Percentiles rank a stretch among this genome's conserved stretches.
Evolutionary conservation across 2,797 vertebrate genomes (phyloP).

Genomic region (Synaphobranchus kaupii): DNA sequence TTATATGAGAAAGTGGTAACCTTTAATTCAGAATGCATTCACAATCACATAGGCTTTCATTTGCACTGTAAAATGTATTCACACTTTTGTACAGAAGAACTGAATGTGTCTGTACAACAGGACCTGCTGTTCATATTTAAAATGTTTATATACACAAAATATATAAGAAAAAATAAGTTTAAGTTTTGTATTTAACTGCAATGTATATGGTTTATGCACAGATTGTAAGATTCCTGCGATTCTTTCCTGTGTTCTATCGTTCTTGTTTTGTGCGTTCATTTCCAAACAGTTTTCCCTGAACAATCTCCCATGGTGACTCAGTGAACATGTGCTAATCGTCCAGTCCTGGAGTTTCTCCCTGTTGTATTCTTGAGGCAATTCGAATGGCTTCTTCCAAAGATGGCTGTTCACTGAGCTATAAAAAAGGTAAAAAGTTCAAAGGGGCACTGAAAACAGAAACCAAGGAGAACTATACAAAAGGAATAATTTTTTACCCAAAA

Average conservation of each 20-base stretch:
- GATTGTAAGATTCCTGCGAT: not conserved
- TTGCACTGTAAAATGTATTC: not conserved
- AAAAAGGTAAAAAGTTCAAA: slow-evolving; percentile 26
- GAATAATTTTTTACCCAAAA: not conserved
- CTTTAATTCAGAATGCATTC: slow-evolving; percentile 12
- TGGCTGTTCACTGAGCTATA: slow-evolving; percentile 93
- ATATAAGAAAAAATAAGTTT: slow-evolving; percentile 23
- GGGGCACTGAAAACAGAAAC: slow-evolving; percentile 10
- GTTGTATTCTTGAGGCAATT: slow-evolving; percentile 98
- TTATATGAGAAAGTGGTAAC: slow-evolving; percentile 21
- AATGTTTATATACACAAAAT: slow-evolving; percentile 23
- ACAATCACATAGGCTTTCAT: slow-evolving; percentile 7
- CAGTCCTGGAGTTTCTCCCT: slow-evolving; percentile 93
- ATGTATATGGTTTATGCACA: slow-evolving; percentile 5
- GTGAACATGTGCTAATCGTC: slow-evolving; percentile 81
- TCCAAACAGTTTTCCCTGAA: slow-evolving; percentile 59
- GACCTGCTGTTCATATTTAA: slow-evolving; percentile 15
- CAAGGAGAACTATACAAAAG: not conserved
- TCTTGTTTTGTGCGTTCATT: not conserved
- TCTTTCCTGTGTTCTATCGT: not conserved
- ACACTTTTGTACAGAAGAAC: not conserved
- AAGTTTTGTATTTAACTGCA: slow-evolving; percentile 21
- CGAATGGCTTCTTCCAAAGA: slow-evolving; percentile 98
- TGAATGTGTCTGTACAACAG: not conserved
- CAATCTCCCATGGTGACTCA: slow-evolving; percentile 50